Base-by-base conservation (phyloP, 2,113 vertebrate genomes). In the Oxyruncus cristatus region DNA sequence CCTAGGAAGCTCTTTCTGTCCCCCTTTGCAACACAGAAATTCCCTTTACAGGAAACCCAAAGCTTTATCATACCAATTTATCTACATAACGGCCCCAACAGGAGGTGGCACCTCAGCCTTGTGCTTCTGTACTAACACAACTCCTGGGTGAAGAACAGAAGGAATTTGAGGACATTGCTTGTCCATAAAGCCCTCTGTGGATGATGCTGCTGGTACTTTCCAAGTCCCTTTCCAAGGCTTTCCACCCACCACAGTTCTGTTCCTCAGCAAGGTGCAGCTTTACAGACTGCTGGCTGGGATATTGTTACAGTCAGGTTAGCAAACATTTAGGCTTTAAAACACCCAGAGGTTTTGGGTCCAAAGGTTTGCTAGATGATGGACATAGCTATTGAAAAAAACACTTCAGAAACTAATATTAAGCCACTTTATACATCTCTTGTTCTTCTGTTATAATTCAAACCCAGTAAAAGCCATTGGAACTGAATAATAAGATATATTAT, bases 301-400 rank as follows among this genome's bases (percentile, higher is more conserved):
- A 58, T 17, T 0, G 1, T 47, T 47, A 23, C 0, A 4, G 30
- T 11, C 24, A 55, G 62, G 26, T 14, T 79, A 88, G 5, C 14
- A 37, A 35, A 30, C 0, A 11, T 53, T 35, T 12, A 66, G 79
- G 41, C 46, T 85, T 73, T 62, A 50, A 79, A 83, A 58, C 8
- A 23, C 26, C 18, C 65, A 23, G 35, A 75, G 19, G 30, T 75
- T 85, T 84, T 26, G 53, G 35, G 21, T 56, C 42, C 33, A 23
- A 23, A 24, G 23, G 4, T 13, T 92, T 80, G 23, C 35, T 58
- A 16, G 65, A 1, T 63, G 73, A 39, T 11, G 15, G 61, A 55
- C 35, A n/a, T 4, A 44, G 15, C 21, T 21, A 9, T 24, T 20
- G 42, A 21, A 55, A 46, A 56, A 70, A 59, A 39, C 26, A 18